These are phyloP conservation scores for Caenorhabditis sinica DNA, from an alignment of 2,888 invertebrate species.

Conservation along the genomic window DNA sequence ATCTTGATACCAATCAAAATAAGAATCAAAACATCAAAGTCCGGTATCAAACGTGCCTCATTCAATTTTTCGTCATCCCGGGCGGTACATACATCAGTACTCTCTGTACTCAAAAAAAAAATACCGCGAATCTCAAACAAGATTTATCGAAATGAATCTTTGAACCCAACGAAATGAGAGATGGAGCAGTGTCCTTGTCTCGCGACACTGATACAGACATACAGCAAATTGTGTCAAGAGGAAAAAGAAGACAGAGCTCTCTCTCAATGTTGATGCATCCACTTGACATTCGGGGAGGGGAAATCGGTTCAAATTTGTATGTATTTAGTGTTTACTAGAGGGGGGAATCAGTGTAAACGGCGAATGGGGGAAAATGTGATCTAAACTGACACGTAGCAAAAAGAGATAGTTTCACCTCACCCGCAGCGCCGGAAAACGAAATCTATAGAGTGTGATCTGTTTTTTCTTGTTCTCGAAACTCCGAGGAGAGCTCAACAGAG, in stretches of 20 bases:
- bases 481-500: conserved; percentile 15
- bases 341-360: neutral
- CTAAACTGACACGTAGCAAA: conserved; percentile 38
- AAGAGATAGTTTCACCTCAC: conserved; percentile 13
- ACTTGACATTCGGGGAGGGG: conserved; percentile 45
- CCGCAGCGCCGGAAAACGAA: neutral
- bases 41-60: neutral
- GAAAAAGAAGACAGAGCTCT: neutral
- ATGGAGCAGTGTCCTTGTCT: neutral
- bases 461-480: conserved; percentile 12
- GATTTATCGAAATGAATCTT: conserved; percentile 22
- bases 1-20: neutral
- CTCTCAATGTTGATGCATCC: conserved; percentile 37
- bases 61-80: too few species aligned
- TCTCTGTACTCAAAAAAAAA: conserved; percentile 8
- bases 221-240: conserved; percentile 15
- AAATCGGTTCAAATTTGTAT: conserved; percentile 56
- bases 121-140: conserved; percentile 16
- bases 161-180: neutral
- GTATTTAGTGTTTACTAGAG: conserved; percentile 39
- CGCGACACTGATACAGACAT: conserved; percentile 36
- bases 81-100: neutral
- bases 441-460: conserved; percentile 45
- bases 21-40: neutral
- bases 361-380: conserved; percentile 40